Base-by-base conservation (phyloP, 2,888 invertebrate species). In the Tenodera sinensis region DNA sequence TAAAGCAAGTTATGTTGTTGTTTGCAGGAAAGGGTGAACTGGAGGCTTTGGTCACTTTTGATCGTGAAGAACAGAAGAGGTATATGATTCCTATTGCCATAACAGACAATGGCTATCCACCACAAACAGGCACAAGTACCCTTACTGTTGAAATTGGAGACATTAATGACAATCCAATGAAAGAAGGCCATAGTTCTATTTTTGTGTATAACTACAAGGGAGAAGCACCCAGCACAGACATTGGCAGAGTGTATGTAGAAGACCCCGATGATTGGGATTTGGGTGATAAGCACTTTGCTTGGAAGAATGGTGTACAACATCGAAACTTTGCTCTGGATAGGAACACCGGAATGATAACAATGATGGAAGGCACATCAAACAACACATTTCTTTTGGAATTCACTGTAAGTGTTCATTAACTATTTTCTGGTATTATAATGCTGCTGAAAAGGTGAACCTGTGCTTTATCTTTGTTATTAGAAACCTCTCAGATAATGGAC, bases 231-330 rank as follows among this genome's bases (percentile, higher is more conserved):
- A 96, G 97, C 91, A 97, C 97, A 0, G 96, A 96, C 91, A 98
- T 99, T 89, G 99, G 99, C 0, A 95, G 98, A 0, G 98, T 98
- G 0, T 99, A 97, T 93, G 99, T 99, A 0, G 96, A 97, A 84
- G 99, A 99, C 93, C 95, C 96, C 0, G 99, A 99, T 92, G 99
- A 99, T 93, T 99, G 99, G 99, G 99, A 99, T 93, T 93, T 98
- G 87, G 96, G 96, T 0, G 98, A 99, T 93, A 99, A 99, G 93
- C 93, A 95, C 25, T 99, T 98, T 93, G 94, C 94, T 90, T 97
- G 97, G 97, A 93, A 94, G 83, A 92, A 92, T 82, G 93, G 93
- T 27, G 92, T 92, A 47, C 91, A 92, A 9, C 95, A 96, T 91
- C 95, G 95, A 0, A 95, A 96, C 92, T 98, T 98, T 93, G 95